Conservation (phyloP, 2,888 invertebrate species). For the Coelopa pilipes region DNA sequence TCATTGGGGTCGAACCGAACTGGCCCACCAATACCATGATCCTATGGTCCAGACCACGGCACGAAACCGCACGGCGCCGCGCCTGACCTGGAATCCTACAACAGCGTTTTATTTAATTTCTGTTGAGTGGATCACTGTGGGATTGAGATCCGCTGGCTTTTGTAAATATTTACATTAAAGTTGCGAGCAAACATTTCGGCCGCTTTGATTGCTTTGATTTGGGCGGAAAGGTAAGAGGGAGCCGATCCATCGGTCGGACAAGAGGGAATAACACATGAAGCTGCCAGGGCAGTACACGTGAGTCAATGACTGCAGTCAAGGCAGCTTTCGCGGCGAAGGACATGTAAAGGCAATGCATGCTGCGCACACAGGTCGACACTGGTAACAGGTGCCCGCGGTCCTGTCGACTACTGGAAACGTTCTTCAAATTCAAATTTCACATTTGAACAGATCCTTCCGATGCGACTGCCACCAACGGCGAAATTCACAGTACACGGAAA, state of each 20-base stretch:
- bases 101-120: constrained; percentile 25
- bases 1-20: not conserved
- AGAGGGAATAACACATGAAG: not conserved
- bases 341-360: not conserved
- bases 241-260: too few relatives aligned
- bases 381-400: too few relatives aligned
- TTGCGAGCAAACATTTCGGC: constrained; percentile 39
- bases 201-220: constrained; percentile 38
- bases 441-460: not conserved
- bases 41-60: not conserved
- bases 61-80: not conserved
- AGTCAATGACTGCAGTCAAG: not conserved
- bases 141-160: constrained; percentile 30
- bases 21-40: not conserved
- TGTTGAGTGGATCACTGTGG: constrained; percentile 25
- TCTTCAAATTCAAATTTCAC: not conserved
- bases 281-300: constrained; percentile 1
- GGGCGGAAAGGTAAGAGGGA: constrained; percentile 4
- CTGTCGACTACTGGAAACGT: too few relatives aligned
- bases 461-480: not conserved
- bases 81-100: not conserved
- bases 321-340: not conserved
- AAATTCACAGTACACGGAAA: not conserved
- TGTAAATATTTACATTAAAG: constrained; percentile 44
- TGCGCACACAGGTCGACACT: too few relatives aligned